Percentiles rank a stretch among this genome's conserved stretches.
Conservation (phyloP, 2,888 invertebrate genomes). For the Nomada flava region DNA sequence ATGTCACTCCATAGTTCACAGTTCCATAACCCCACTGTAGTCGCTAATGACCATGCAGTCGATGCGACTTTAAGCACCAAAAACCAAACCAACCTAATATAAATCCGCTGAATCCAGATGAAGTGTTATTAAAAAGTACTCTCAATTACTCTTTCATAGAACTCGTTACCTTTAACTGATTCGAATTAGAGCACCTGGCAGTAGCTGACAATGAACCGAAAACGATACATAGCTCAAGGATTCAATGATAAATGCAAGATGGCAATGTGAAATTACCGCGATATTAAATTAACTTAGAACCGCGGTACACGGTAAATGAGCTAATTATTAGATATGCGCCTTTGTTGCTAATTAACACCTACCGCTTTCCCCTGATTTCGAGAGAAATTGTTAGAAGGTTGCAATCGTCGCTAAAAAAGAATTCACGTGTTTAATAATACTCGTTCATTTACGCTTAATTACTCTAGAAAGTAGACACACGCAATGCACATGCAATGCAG, state of each 20-base stretch:
- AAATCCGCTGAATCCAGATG: background rate
- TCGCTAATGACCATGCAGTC: too few species aligned
- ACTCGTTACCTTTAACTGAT: background rate
- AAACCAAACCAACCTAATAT: background rate
- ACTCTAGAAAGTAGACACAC: background rate
- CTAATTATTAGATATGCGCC: slow-evolving; percentile 27
- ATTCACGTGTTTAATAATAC: slow-evolving; percentile 7
- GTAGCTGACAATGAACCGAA: background rate
- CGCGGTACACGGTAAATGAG: background rate
- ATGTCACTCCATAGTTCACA: too few species aligned
- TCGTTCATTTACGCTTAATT: slow-evolving; percentile 10
- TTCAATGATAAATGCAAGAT: background rate
- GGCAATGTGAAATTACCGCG: slow-evolving; percentile 13
- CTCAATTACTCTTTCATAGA: background rate
- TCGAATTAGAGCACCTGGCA: too few species aligned
- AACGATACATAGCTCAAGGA: background rate
- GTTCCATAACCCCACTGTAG: too few species aligned
- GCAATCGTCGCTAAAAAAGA: slow-evolving; percentile 6
- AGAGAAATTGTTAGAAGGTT: slow-evolving; percentile 25
- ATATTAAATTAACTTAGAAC: slow-evolving; percentile 28
- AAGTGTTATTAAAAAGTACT: background rate
- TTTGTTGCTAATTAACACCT: slow-evolving; percentile 29
- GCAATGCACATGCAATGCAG: background rate
- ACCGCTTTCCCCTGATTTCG: slow-evolving; percentile 20
- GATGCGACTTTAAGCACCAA: too few species aligned